Base-by-base conservation (phyloP, 2,888 invertebrate species). In the Periphyllus acericola region DNA sequence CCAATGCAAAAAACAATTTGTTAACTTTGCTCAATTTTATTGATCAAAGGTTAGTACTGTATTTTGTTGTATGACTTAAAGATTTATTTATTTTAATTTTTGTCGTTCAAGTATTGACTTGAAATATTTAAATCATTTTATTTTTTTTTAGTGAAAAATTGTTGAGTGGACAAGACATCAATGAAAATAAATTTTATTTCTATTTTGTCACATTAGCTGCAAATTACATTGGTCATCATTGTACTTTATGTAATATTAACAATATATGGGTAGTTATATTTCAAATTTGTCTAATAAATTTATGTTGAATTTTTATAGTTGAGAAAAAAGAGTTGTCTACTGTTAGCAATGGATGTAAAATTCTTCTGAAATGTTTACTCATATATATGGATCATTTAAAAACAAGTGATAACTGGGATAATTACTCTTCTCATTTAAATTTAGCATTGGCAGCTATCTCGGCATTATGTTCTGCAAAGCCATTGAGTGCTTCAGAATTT, bases 171-270 rank as follows among this genome's bases (percentile, higher is more conserved):
- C 60, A 74, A 5, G 80, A 81, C 21, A 66, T 75, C 72, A 75
- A 80, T 46, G 81, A 87, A 36, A 74, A 81, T 46, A 81, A 87
- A 81, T 87, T 87, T 72, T 66, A n/a, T 46, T 81, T 87, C 72
- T 81, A 87, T 81, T 87, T 87, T 34, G 66, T 87, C 46, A 87
- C 46, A 46, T 81, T 87, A 74, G 80, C 87, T 32, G 81, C 87
- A 8, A 87, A 87, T 81, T 87, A 81, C 32, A 87, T 87, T 32
- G 74, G 87, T 11, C 87, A 66, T 9, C 87, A 81, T 74, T 87
- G 87, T 46, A 74, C 60, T 87, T 46, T 81, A 87, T 75, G 87
- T 87, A 87, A 87, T 86, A 32, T 46, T 14, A 36, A 25, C 68
- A 55, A 46, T 34, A 34, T 74, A 74, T 40, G 14, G 29, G 78